Evolutionary conservation across 64 coral and sea anemone genomes (phyloP).

Genomic region (Platygyra sinensis): DNA sequence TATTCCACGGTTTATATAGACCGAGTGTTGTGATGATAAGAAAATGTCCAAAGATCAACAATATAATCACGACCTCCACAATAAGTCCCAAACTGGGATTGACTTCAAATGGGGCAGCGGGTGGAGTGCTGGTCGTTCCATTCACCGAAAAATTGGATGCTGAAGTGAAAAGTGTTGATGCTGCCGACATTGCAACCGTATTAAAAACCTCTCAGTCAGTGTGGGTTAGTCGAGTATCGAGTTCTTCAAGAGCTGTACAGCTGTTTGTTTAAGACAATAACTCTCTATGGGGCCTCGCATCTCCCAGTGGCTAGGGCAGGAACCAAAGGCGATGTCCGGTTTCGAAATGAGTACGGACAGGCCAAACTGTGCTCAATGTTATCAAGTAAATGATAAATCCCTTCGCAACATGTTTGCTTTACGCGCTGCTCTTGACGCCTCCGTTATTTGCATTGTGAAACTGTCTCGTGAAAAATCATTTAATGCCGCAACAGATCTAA

Average conservation of each 20-base stretch:
- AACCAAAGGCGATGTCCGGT: neutral
- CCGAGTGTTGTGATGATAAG: slow-evolving; percentile 78
- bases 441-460: slow-evolving; percentile 18
- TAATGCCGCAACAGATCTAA: slow-evolving; percentile 20
- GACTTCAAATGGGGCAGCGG: neutral
- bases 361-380: neutral
- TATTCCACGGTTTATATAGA: slow-evolving; percentile 84
- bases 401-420: slow-evolving; percentile 16
- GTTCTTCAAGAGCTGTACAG: neutral
- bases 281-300: neutral
- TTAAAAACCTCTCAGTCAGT: neutral
- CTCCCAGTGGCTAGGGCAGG: neutral
- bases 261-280: neutral
- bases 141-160: neutral
- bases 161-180: neutral
- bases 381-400: slow-evolving; percentile 29
- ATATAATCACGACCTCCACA: slow-evolving; percentile 69
- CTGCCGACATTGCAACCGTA: neutral
- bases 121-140: neutral
- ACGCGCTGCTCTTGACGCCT: neutral
- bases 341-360: neutral
- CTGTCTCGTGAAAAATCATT: neutral
- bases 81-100: slow-evolving; percentile 56
- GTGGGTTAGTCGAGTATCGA: neutral
- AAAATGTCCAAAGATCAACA: slow-evolving; percentile 67